Base-by-base conservation (phyloP, 2,113 vertebrate genomes). In the Planiliza haematocheilus region DNA sequence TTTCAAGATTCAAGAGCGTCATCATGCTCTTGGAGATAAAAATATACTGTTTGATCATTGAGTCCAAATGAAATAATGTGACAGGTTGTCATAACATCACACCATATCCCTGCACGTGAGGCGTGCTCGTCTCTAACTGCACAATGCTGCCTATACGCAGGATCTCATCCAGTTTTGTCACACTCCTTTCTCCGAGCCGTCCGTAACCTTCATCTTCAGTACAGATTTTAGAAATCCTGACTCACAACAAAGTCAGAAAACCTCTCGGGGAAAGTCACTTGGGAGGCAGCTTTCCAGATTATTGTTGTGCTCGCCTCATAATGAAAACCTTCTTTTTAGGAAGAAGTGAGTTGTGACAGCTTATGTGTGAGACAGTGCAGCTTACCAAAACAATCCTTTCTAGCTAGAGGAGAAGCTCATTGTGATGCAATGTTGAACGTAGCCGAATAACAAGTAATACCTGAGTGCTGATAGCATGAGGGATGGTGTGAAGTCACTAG, bases 21-120 rank as follows among this genome's bases (percentile, higher is more conserved):
- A 10, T 49, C 1, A 48, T 77, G 24, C 13, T 66, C 2, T 10
- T 71, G 57, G 0, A 20, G 52, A 52, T 52, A 68, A 49, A 64
- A 70, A 58, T 64, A 61, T 7, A 16, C 4, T 0, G 5, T 71
- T 77, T 48, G 52, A 49, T 71, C 36, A 50, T 12, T n/a, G n/a
- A 34, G 21, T 73, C 46, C n/a, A 48, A 65, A 62, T 16, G 24
- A 56, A 78, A 69, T 57, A 53, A 62, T 52, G 49, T 75, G 77
- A 48, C 39, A 42, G 13, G 39, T 20, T 52, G 6, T 51, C 43
- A 30, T 43, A n/a, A 34, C 49, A 49, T 66, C 58, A 50, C 14
- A 52, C 9, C 18, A 45, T 55, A 37, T 77, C 18, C 36, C 14
- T 9, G 7, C 53, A 59, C 10, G 11, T 55, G 49, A 57, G 65